Base-by-base conservation (phyloP, 2,888 invertebrate genomes). In the Apodemia mormo region DNA sequence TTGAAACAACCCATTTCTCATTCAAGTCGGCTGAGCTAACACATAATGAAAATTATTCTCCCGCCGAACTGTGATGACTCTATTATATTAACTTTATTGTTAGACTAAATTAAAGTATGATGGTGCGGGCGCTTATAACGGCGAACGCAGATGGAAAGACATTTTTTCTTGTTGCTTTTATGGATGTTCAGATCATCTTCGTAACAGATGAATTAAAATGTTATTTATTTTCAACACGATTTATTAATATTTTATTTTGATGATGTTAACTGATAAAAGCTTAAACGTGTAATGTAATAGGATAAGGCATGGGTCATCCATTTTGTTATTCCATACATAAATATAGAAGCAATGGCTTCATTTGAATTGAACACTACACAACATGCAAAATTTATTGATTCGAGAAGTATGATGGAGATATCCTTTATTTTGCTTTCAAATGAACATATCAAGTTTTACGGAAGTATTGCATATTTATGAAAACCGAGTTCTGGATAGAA, bases 61-160 rank as follows among this genome's bases (percentile, higher is more conserved):
- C 67, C 73, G 68, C 64, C 71, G 84, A 76, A 77, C 78, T 74
- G 78, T 78, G 86, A 88, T 86, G 87, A 87, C 86, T 91, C 86
- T 84, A 89, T 87, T 84, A 89, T 88, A 90, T 90, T 88, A 87
- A 84, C 83, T 85, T 90, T 87, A 89, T 91, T 91, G 90, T 90
- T 80, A 84, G 85, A 88, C 85, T 88, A 90, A 91, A 92, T 91
- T 90, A 89, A 89, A 87, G 85, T 80, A 84, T 77, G 82, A 80
- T 83, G 81, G 83, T 77, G 85, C 84, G 83, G 82, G 83, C 82
- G 81, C 81, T 49, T 70, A 79, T 73, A 80, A 81, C 80, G 80
- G 82, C 81, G 84, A 83, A 82, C 82, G 80, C 82, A 80, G 82
- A 84, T 78, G 81, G 78, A 83, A 81, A 80, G 79, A 82, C 79